phyloP scores from a whole-genome alignment of 2,888 invertebrate genomes.

The Gasteruption jaculator region DNA sequence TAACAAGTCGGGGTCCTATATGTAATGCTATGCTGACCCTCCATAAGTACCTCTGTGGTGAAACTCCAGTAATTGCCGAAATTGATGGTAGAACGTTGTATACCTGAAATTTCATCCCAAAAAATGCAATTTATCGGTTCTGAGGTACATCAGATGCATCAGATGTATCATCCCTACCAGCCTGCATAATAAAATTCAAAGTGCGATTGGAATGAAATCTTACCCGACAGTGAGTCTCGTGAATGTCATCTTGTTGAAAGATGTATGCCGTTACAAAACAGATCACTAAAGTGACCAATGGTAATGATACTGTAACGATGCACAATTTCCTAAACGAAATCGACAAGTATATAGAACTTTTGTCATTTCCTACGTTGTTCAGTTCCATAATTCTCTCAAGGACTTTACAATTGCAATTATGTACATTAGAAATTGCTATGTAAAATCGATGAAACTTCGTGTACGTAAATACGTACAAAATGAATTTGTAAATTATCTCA shows the following conservation, averaged over 20 bases:
- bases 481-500: no score
- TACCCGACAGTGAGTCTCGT: conserved; percentile 93
- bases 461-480: not conserved
- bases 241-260: conserved; percentile 89
- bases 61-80: conserved; percentile 91
- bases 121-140: conserved; percentile 13
- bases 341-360: conserved; percentile 62
- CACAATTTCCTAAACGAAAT: conserved; percentile 77
- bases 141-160: no score
- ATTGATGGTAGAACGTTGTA: conserved; percentile 93
- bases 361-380: conserved; percentile 41
- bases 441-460: not conserved
- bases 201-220: conserved; percentile 51
- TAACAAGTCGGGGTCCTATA: conserved; percentile 83
- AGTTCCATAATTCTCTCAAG: conserved; percentile 37
- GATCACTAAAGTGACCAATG: conserved; percentile 76
- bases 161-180: no score
- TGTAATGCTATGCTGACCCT: conserved; percentile 87
- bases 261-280: conserved; percentile 87
- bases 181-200: no score
- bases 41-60: conserved; percentile 91
- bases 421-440: not conserved
- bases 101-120: conserved; percentile 68
- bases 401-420: not conserved
- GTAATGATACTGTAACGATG: conserved; percentile 78